Percentiles rank a stretch among this genome's conserved stretches.
These are phyloP conservation scores for Actenoides lindsayi DNA, from an alignment of 2,113 vertebrate genomes.

Conservation along the genomic window DNA sequence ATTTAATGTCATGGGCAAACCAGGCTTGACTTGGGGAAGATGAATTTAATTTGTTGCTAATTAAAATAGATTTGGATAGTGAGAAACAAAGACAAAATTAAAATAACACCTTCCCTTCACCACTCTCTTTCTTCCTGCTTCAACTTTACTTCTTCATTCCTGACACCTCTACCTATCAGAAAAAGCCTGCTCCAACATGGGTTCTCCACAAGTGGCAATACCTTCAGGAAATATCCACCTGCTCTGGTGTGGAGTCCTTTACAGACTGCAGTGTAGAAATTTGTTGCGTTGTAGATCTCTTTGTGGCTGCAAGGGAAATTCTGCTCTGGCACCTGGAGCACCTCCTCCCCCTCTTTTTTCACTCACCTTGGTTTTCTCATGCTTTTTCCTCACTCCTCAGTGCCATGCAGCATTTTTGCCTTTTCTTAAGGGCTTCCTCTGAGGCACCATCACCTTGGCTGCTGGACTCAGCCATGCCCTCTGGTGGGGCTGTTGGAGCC, in stretches of 20 bases:
- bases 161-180: background rate
- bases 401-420: background rate
- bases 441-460: too few relatives aligned
- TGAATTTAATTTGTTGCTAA: background rate
- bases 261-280: background rate
- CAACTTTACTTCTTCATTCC: background rate
- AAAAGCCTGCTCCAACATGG: rapidly evolving
- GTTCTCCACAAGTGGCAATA: too few relatives aligned
- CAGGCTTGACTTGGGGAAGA: background rate
- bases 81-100: background rate
- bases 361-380: rapidly evolving
- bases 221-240: background rate
- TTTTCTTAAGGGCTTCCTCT: background rate
- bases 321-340: background rate
- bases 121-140: background rate
- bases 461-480: rapidly evolving
- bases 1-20: background rate
- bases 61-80: background rate
- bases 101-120: background rate
- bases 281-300: background rate
- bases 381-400: background rate
- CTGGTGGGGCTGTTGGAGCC: rapidly evolving
- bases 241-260: background rate
- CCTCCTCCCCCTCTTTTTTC: background rate
- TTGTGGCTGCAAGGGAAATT: background rate